A percentile compares a stretch with the other conserved stretches of the same genome.
Evolutionary conservation across 2,797 vertebrate genomes (phyloP).

Genomic region (Acanthopagrus latus): DNA sequence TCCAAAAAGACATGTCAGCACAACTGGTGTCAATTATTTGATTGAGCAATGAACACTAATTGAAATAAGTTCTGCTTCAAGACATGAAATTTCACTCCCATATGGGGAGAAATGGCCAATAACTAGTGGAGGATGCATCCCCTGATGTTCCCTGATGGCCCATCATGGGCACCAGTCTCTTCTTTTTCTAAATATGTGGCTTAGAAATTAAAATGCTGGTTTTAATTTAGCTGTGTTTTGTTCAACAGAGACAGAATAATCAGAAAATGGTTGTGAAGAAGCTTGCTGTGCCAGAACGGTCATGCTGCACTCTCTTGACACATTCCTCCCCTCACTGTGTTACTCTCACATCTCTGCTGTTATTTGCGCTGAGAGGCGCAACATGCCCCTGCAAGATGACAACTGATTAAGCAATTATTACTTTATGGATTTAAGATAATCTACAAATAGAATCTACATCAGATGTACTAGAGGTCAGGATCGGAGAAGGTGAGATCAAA

Average conservation of each 20-base stretch:
- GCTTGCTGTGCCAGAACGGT: slow-evolving; percentile 53
- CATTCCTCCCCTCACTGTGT: slow-evolving; percentile 75
- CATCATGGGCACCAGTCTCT: slow-evolving; percentile 3
- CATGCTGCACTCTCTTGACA: slow-evolving; percentile 70
- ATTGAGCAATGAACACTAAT: slow-evolving; percentile 45
- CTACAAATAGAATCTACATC: slow-evolving; percentile 10
- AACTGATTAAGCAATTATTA: slow-evolving; percentile 44
- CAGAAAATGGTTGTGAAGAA: slow-evolving; percentile 35
- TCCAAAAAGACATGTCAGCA: slow-evolving; percentile 21
- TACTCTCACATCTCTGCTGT: slow-evolving; percentile 69
- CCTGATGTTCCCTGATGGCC: slow-evolving; percentile 2
- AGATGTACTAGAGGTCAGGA: slow-evolving; percentile 15
- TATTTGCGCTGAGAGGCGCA: slow-evolving; percentile 59
- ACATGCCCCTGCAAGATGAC: slow-evolving; percentile 46
- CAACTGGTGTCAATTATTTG: slow-evolving; percentile 47
- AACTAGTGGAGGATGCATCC: slow-evolving; percentile 21
- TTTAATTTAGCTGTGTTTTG: slow-evolving; percentile 38
- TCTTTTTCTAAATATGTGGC: slow-evolving; percentile 7
- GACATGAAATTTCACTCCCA: slow-evolving; percentile 36
- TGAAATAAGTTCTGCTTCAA: slow-evolving; percentile 40
- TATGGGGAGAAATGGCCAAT: slow-evolving; percentile 29
- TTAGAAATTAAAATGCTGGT: slow-evolving; percentile 30
- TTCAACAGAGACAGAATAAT: slow-evolving; percentile 39
- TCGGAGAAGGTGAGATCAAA: slow-evolving; percentile 14
- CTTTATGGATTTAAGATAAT: slow-evolving; percentile 21